Base-by-base conservation (phyloP, 1,140 invertebrate genomes). In the Heliconius hermathena region DNA sequence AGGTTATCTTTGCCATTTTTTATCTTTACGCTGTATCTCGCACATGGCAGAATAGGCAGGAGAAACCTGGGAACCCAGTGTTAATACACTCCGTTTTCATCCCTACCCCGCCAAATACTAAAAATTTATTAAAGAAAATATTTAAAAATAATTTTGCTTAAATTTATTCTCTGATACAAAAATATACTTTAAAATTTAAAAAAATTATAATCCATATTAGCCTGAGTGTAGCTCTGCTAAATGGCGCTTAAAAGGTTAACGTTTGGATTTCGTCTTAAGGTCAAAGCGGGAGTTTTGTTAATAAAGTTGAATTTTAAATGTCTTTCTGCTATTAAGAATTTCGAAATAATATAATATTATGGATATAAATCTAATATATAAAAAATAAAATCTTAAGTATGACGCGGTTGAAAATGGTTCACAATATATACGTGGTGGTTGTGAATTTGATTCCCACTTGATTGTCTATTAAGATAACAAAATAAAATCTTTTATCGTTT, bases 201-300 rank as follows among this genome's bases (percentile, higher is more conserved):
- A 66, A 1, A 29, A 29, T 66, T 66, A 66, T 66, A 66, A 66
- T 29, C 60, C 60, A 66, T 9, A 26, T 66, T 66, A 22, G 11
- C 60, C 26, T 29, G 11, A 66, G 60, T 66, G 60, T 26, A 66
- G 60, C 13, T 66, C 13, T 66, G 60, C 22, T 66, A 66, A 66
- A 66, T 66, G 60, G 26, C 60, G 60, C 60, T 66, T 66, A 66
- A 66, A 66, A 66, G 60, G 60, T 29, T 29, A 66, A 66, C 60
- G 60, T 66, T 66, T 16, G 60, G 60, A 66, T 66, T 66, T 66
- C 26, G 60, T 66, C 60, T 66, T 66, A 66, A 66, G 22, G 60
- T 66, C 26, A 66, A 26, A 66, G 57, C 26, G 9, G 22, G 60
- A 66, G 26, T 66, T 66, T 66, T 26, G 60, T 66, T 66, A 66